Conservation (phyloP, 2,113 vertebrate genomes). For the Nettapus auritus region DNA sequence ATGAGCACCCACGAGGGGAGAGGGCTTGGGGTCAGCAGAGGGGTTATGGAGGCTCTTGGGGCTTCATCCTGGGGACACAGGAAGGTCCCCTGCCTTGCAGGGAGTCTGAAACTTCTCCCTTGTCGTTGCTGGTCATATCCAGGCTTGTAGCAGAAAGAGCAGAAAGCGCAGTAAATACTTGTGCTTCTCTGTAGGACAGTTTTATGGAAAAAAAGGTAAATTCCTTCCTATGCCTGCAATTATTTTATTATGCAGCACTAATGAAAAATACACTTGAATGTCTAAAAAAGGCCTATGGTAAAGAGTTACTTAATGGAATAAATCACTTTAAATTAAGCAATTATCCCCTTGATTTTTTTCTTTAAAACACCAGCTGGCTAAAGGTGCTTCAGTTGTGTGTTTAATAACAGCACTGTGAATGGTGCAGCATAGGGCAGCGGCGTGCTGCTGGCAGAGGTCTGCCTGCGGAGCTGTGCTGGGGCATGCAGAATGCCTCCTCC, state of each 20-base stretch:
- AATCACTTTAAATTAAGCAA: constrained; percentile 68
- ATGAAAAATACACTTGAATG: constrained; percentile 70
- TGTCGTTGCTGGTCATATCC: fast-evolving
- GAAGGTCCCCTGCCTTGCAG: fast-evolving
- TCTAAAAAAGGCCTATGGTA: constrained; percentile 55
- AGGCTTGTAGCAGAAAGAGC: background rate
- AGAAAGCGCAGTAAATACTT: background rate
- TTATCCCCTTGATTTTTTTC: constrained; percentile 59
- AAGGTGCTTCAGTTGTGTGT: background rate
- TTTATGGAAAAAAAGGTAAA: constrained; percentile 39
- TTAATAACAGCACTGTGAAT: fast-evolving
- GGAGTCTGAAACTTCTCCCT: background rate
- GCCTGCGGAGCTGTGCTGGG: background rate
- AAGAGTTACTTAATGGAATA: constrained; percentile 72
- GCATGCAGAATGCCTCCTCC: background rate
- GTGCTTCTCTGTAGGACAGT: background rate
- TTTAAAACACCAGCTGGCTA: background rate
- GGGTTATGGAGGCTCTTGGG: fast-evolving
- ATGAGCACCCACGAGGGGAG: background rate
- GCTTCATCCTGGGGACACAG: fast-evolving
- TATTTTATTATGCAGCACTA: constrained; percentile 75
- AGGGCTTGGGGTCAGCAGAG: background rate
- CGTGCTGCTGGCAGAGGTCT: background rate
- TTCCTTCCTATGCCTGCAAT: constrained; percentile 53
- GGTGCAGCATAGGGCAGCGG: fast-evolving